phyloP scores from a whole-genome alignment of 1,140 invertebrate species.

The Dinothrombium tinctorium region DNA sequence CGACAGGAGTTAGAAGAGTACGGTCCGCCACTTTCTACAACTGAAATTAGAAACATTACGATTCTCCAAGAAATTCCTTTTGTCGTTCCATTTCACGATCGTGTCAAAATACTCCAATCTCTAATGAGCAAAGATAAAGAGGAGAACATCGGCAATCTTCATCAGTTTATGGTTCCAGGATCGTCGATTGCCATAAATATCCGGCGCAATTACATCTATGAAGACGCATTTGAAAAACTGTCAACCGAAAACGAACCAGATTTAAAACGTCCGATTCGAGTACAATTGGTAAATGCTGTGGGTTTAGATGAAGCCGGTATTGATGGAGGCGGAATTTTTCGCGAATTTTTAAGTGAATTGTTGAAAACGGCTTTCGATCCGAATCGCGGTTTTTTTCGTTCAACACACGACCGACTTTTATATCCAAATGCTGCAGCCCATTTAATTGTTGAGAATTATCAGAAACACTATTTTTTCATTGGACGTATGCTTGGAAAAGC shows the following conservation, averaged over 20 bases:
- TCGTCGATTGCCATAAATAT: conserved; percentile 53
- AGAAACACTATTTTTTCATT: conserved; percentile 82
- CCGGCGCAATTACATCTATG: conserved; percentile 73
- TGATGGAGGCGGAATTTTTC: conserved; percentile 68
- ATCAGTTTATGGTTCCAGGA: conserved; percentile 41
- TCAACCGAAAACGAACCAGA: conserved; percentile 52
- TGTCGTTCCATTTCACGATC: conserved; percentile 63
- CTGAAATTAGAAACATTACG: conserved; percentile 60
- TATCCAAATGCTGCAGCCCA: conserved; percentile 85
- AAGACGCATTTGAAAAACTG: conserved; percentile 86
- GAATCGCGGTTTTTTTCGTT: conserved; percentile 73
- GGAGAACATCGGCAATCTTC: conserved; percentile 41
- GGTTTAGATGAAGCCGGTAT: conserved; percentile 84
- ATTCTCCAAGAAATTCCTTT: conserved; percentile 79
- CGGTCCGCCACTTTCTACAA: conserved; percentile 58
- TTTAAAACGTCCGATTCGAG: conserved; percentile 23
- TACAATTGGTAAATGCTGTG: conserved; percentile 66
- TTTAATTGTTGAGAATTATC: conserved; percentile 53
- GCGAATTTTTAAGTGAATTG: conserved; percentile 73
- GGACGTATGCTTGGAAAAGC: conserved; percentile 85
- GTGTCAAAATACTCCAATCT: conserved; percentile 36
- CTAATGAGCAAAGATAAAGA: conserved; percentile 31
- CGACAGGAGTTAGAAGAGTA: conserved; percentile 36
- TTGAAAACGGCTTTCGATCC: conserved; percentile 89
- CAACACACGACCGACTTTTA: conserved; percentile 72